Evolutionary conservation across 1,140 invertebrate genomes (phyloP).

Genomic region (Zaprionus africanus): DNA sequence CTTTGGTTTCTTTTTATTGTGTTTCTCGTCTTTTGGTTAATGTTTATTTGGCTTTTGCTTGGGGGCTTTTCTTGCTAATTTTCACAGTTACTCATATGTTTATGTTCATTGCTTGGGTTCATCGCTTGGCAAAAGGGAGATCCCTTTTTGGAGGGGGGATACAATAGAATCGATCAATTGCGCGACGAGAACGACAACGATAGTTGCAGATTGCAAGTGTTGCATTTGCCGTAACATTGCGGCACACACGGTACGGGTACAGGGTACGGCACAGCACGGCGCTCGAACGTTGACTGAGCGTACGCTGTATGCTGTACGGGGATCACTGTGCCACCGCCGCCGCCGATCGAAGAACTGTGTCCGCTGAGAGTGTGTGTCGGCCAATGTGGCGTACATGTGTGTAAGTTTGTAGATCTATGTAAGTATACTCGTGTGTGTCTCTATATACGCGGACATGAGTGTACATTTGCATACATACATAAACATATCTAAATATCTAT

Average conservation of each 20-base stretch:
- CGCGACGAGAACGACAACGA: constrained; percentile 19
- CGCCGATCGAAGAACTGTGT: constrained; percentile 17
- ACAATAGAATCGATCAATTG: neutral
- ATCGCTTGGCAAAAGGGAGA: neutral
- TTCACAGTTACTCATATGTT: constrained; percentile 25
- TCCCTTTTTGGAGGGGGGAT: neutral
- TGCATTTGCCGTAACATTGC: constrained; percentile 62
- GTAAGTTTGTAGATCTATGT: neutral
- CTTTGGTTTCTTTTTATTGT: constrained; percentile 2
- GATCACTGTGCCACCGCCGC: constrained; percentile 16
- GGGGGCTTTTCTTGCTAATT: constrained; percentile 28
- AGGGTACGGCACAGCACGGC: constrained; percentile 43
- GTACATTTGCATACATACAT: neutral
- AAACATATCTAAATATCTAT: neutral
- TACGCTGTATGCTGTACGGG: constrained; percentile 19
- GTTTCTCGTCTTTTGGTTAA: constrained; percentile 7
- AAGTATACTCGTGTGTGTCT: neutral
- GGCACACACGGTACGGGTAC: constrained; percentile 60
- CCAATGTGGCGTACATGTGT: constrained; percentile 7
- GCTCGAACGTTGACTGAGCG: constrained; percentile 69
- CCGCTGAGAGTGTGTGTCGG: neutral
- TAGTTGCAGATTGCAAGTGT: constrained; percentile 24
- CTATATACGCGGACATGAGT: constrained; percentile 7
- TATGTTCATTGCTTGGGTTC: neutral
- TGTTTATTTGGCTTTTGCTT: constrained; percentile 28